Base-by-base conservation (phyloP, 64 coral and sea anemone genomes). In the Trachythela sp. region DNA sequence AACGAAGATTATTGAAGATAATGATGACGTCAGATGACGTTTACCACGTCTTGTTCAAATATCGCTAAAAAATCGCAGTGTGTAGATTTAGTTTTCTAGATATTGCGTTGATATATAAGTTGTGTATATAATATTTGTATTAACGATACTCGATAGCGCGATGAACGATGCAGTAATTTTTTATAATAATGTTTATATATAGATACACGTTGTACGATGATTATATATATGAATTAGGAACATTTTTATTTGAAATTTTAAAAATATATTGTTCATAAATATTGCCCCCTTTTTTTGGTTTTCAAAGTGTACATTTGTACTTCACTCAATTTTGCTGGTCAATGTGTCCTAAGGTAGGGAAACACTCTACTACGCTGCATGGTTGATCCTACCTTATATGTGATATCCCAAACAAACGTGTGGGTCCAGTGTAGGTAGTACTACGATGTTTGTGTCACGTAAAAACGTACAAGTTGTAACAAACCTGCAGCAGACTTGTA, bases 61-160 rank as follows among this genome's bases (percentile, higher is more conserved):
- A 27, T n/a, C 56, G 24, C 22, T 27, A 64, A n/a, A 8, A 27
- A 64, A 64, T 64, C 56, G 56, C 56, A 64, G 2, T 64, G 26
- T 26, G 20, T 26, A 64, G 18, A 26, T n/a, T 64, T 24, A 64
- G 56, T 2, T 64, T 20, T 64, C 24, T 64, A 45, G 56, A 64
- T n/a, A 64, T 26, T 64, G 56, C 24, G 20, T 64, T 5, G 26
- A 64, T 64, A 26, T 64, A 64, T 26, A 64, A 64, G 56, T 64
- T 64, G 56, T 64, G 56, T 64, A 64, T 64, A 64, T 64, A 64
- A 64, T n/a, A 64, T 64, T 64, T 64, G 26, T 64, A 64, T n/a
- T 24, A 20, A 64, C 56, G 4, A 8, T 18, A 64, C 20, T n/a
- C 26, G 24, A 64, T n/a, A n/a, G 56, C 17, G 26, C 20, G 20